A percentile compares a stretch with the other conserved stretches of the same genome.
Conservation (phyloP, 2,113 vertebrate genomes). For the Astur gentilis region DNA sequence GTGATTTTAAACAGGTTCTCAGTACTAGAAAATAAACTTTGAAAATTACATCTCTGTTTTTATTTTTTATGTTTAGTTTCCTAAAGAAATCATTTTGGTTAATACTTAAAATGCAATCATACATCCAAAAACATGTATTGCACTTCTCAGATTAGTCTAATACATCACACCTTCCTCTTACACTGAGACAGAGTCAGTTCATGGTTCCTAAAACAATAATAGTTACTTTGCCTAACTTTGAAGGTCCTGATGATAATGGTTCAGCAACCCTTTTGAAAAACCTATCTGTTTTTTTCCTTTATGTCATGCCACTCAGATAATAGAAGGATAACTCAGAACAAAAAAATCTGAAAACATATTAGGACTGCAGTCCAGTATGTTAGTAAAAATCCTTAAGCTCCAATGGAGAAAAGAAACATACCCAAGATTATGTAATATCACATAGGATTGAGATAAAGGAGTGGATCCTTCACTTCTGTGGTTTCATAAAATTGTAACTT, state of each 20-base stretch:
- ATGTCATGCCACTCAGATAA: neutral
- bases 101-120: neutral
- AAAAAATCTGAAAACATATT: neutral
- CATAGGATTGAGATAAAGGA: neutral
- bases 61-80: neutral
- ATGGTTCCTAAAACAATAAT: neutral
- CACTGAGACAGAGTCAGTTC: neutral
- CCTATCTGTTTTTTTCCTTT: neutral
- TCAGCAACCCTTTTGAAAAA: neutral
- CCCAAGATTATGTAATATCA: neutral
- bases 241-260: neutral
- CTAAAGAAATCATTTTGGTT: neutral
- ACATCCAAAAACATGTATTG: neutral
- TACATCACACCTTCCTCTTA: neutral
- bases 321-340: neutral
- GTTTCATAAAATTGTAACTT: neutral
- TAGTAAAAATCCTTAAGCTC: neutral
- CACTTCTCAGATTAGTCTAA: neutral
- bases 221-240: neutral
- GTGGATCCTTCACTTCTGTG: neutral
- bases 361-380: neutral
- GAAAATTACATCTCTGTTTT: neutral
- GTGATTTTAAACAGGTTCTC: neutral
- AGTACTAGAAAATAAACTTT: neutral
- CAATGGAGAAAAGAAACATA: neutral